Percentiles rank a stretch among this genome's conserved stretches.
These are phyloP conservation scores for Chelmon rostratus DNA, from an alignment of 2,797 vertebrate genomes.

Conservation along the genomic window DNA sequence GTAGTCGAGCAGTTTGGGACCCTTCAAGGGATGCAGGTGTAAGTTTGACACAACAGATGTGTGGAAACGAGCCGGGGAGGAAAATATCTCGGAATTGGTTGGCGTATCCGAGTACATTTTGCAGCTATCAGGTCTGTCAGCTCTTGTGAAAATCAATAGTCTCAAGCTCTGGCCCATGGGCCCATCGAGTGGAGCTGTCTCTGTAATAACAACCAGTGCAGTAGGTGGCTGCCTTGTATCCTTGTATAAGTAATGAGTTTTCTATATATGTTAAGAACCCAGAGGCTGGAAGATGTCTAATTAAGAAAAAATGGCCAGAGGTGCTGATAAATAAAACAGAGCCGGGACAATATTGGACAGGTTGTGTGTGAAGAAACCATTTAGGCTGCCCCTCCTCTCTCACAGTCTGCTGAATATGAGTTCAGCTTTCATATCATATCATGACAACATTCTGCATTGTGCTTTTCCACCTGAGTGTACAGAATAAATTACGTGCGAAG, in stretches of 20 bases:
- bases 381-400: conserved; percentile 31
- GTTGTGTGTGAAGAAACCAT: conserved; percentile 53
- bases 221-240: conserved; percentile 70
- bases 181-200: conserved; percentile 64
- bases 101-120: conserved; percentile 75
- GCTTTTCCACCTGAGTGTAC: conserved; percentile 58
- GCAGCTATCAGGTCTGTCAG: conserved; percentile 78
- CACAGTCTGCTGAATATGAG: conserved; percentile 46
- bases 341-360: conserved; percentile 58
- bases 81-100: conserved; percentile 66
- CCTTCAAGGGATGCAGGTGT: conserved; percentile 60
- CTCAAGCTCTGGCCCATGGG: conserved; percentile 65
- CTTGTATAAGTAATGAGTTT: conserved; percentile 77
- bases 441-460: conserved; percentile 49
- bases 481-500: conserved; percentile 51
- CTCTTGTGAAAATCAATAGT: conserved; percentile 81
- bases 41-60: conserved; percentile 56
- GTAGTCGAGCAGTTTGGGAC: conserved; percentile 52
- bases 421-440: conserved; percentile 55
- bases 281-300: conserved; percentile 68
- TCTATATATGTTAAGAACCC: conserved; percentile 69
- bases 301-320: conserved; percentile 77
- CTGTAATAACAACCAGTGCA: conserved; percentile 74
- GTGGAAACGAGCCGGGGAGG: conserved; percentile 58
- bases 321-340: conserved; percentile 78